These are phyloP conservation scores for Turritopsis dohrnii DNA, from an alignment of 30 jellyfish, hydroid and myxozoan species.

Conservation along the genomic window DNA sequence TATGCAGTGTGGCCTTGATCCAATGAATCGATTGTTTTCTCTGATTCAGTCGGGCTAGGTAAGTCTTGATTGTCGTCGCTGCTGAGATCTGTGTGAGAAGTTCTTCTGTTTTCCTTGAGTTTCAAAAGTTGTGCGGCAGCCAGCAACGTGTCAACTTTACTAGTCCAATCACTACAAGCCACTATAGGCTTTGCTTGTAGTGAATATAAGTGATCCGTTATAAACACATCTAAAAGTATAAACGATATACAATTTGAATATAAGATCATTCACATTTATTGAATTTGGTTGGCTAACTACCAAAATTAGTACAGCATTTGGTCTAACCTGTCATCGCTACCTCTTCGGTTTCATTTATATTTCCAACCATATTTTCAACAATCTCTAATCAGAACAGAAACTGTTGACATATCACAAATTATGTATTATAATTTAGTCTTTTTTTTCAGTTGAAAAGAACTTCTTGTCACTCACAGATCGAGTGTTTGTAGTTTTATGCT, in stretches of 20 bases:
- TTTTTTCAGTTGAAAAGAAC: background rate
- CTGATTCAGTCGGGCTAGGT: slow-evolving; percentile 39
- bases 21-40: slow-evolving; percentile 11
- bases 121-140: slow-evolving; percentile 38
- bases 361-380: background rate
- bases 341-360: background rate
- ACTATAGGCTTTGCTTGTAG: background rate
- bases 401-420: background rate
- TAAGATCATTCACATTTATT: background rate
- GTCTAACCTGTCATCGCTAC: background rate
- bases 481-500: background rate
- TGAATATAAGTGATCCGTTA: slow-evolving; percentile 18
- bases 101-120: slow-evolving; percentile 20
- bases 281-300: background rate
- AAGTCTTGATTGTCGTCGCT: background rate
- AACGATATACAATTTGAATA: too few relatives aligned
- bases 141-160: slow-evolving; percentile 22
- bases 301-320: background rate
- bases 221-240: background rate
- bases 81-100: background rate
- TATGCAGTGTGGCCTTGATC: background rate
- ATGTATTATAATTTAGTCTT: too few relatives aligned
- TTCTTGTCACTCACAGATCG: background rate
- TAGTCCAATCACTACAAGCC: background rate
- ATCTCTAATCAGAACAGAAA: background rate